Percentiles rank a stretch among this genome's conserved stretches.
phyloP scores from a whole-genome alignment of 1,140 invertebrate genomes.

The Aphelenchoides avenae region DNA sequence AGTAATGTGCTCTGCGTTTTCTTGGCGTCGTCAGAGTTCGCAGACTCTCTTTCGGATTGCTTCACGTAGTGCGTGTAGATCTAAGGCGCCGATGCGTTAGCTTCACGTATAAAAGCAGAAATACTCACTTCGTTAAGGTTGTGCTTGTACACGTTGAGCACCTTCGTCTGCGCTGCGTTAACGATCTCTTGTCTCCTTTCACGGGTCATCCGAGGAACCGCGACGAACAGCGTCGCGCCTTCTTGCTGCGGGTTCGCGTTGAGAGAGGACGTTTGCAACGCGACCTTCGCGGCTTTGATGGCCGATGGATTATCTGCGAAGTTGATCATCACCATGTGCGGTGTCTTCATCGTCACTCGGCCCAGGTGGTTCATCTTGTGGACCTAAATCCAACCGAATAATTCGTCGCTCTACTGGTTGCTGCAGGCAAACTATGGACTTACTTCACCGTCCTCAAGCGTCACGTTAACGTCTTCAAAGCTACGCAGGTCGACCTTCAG shows the following conservation, averaged over 20 bases:
- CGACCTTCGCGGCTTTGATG: slow-evolving; percentile 43
- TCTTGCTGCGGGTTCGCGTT: slow-evolving; percentile 53
- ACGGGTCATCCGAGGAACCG: slow-evolving; percentile 46
- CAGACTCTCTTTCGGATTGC: slow-evolving; percentile 23
- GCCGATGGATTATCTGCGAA: slow-evolving; percentile 48
- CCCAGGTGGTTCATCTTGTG: slow-evolving; percentile 43
- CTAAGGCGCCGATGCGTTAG: slow-evolving; percentile 16
- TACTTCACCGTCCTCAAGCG: slow-evolving; percentile 40
- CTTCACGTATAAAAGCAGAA: slow-evolving; percentile 15
- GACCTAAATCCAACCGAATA: slow-evolving; percentile 35
- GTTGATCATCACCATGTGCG: slow-evolving; percentile 51
- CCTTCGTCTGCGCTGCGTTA: slow-evolving; percentile 23
- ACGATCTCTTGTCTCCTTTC: slow-evolving; percentile 45
- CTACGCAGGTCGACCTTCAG: slow-evolving; percentile 39
- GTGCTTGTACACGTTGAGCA: slow-evolving; percentile 49
- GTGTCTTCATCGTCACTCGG: slow-evolving; percentile 40
- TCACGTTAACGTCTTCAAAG: slow-evolving; percentile 50
- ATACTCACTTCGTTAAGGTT: slow-evolving; percentile 39
- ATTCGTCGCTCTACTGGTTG: not conserved
- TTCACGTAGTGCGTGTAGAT: slow-evolving; percentile 36
- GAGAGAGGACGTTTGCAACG: slow-evolving; percentile 37
- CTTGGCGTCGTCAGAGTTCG: slow-evolving; percentile 16
- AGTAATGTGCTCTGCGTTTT: slow-evolving; percentile 2
- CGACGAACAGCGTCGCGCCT: slow-evolving; percentile 41
- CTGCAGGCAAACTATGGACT: slow-evolving; percentile 17